Conservation (phyloP, 1,140 invertebrate species). For the Aphelenchoides fujianensis region DNA sequence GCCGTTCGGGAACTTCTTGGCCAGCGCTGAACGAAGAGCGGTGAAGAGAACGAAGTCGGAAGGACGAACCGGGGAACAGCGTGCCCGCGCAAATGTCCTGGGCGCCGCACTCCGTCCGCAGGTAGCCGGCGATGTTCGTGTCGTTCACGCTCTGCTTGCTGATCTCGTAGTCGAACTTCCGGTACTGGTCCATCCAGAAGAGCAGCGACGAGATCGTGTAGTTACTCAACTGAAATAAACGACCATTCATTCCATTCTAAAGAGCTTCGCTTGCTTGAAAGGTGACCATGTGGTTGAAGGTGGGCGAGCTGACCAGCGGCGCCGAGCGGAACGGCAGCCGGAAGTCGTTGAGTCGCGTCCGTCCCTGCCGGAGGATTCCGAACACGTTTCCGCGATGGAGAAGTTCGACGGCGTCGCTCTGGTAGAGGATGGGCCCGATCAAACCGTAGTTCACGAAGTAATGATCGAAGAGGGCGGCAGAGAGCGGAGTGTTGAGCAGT, state of each 20-base stretch:
- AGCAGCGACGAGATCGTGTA: constrained; percentile 57
- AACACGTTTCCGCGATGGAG: constrained; percentile 60
- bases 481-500: constrained; percentile 57
- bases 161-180: constrained; percentile 62
- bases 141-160: constrained; percentile 56
- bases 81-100: constrained; percentile 61
- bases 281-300: constrained; percentile 52
- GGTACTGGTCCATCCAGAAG: constrained; percentile 60
- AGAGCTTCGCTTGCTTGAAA: constrained; percentile 57
- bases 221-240: constrained; percentile 8
- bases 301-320: constrained; percentile 36
- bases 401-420: constrained; percentile 39
- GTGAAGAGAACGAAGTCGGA: too few relatives aligned
- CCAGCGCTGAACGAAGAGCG: too few relatives aligned
- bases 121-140: constrained; percentile 53
- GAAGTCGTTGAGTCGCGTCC: constrained; percentile 61
- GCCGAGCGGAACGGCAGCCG: constrained; percentile 54
- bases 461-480: constrained; percentile 60
- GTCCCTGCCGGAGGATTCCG: constrained; percentile 58
- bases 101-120: constrained; percentile 57
- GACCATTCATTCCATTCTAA: constrained; percentile 11
- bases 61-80: constrained; percentile 43
- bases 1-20: constrained; percentile 51
- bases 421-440: constrained; percentile 46
- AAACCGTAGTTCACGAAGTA: constrained; percentile 62